A percentile compares a stretch with the other conserved stretches of the same genome.
Conservation (phyloP, 37 sponge, comb jelly and placozoan species). For the Oopsacas minuta region DNA sequence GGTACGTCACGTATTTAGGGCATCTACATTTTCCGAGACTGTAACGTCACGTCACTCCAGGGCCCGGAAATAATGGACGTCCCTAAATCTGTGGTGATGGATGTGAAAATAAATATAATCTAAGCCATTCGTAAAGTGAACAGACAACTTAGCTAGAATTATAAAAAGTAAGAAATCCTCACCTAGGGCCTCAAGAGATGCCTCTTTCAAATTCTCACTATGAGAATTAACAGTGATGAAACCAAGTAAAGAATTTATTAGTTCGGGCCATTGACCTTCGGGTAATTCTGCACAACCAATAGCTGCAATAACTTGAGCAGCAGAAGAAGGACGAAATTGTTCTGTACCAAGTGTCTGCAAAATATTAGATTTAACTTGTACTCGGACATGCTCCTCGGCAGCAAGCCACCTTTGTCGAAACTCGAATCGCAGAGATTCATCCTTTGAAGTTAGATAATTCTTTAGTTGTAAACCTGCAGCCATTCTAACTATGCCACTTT, state of each 20-base stretch:
- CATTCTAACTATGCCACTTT: conserved; percentile 49
- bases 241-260: conserved; percentile 35
- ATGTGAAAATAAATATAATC: too few species aligned
- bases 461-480: conserved; percentile 97
- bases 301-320: conserved; percentile 78
- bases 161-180: too few species aligned
- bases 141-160: too few species aligned
- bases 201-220: conserved; percentile 59
- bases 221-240: conserved; percentile 28
- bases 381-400: conserved; percentile 35
- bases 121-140: too few species aligned
- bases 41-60: too few species aligned
- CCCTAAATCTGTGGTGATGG: too few species aligned
- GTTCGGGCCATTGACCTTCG: conserved; percentile 54
- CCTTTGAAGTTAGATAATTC: conserved; percentile 87
- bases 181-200: conserved; percentile 84
- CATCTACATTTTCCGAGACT: too few species aligned
- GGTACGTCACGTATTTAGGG: too few species aligned
- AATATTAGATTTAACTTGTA: conserved; percentile 67
- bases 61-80: too few species aligned
- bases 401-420: conserved; percentile 67
- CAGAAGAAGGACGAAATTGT: conserved; percentile 46
- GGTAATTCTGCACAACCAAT: conserved; percentile 85
- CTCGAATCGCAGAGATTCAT: conserved; percentile 34
- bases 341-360: conserved; percentile 82